Base-by-base conservation (phyloP, 2,888 invertebrate genomes). In the Hermaeophaga mercurialis region DNA sequence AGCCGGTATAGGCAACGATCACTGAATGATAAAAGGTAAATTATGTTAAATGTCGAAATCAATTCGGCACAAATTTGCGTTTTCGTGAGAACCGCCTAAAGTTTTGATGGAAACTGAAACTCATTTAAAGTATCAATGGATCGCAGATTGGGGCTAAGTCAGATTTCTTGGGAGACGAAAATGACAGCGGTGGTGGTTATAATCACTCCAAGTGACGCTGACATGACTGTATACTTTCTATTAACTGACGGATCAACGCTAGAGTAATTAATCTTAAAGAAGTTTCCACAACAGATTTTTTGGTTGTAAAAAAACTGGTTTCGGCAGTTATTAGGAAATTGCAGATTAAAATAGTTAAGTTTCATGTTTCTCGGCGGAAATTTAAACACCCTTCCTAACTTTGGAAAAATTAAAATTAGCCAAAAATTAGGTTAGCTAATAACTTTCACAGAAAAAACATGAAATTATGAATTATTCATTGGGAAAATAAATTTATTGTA, bases 41-140 rank as follows among this genome's bases (percentile, higher is more conserved):
- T 33, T 33, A 33, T 14, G 14, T 33, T 14, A 33, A 33, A 12
- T 9, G 33, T 33, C 7, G 14, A 33, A 33, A 33, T 33, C 33
- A 33, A 33, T 33, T 33, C 14, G 33, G 12, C 33, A 14, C 11
- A 3, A 33, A 33, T 12, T 33, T 33, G 17, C 3, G 34, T 15
- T 14, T 47, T 47, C 7, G 19, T 22, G 7, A 17, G 26, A 11
- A 19, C 15, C 6, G 22, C 11, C 14, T 26, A 17, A 38, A 39
- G 26, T 49, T 49, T 49, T 39, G n/a, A 49, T 49, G 39, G 24
- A 28, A 38, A 49, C 26, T 12, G 38, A 49, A 49, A 49, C 48
- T 49, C 36, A 39, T 49, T 49, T 49, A 28, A 49, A 49, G 17
- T 49, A 28, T 19, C 28, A 33, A 19, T 19, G 33, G 46, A 18